Percentiles rank a stretch among this genome's conserved stretches.
phyloP scores from a whole-genome alignment of 2,888 invertebrate genomes.

The Pyrrhosoma nymphula region DNA sequence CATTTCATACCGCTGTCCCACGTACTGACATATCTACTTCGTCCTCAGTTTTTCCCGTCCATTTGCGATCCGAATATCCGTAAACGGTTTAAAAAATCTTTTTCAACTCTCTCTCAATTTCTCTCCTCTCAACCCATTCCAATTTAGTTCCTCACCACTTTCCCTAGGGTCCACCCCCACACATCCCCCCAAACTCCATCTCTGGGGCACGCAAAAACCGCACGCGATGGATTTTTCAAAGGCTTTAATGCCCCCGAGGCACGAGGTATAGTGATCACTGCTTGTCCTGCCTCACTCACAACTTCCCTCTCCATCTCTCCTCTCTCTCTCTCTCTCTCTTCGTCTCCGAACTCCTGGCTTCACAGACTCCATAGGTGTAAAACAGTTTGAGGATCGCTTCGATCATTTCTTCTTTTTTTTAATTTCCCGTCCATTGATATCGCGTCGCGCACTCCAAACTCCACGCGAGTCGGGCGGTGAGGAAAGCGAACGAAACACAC shows the following conservation, averaged over 20 bases:
- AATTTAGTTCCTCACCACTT: too few species aligned
- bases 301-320: too few species aligned
- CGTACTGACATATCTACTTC: too few species aligned
- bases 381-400: neutral
- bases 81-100: too few species aligned
- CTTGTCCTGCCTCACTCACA: neutral
- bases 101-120: neutral
- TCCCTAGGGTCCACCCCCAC: too few species aligned
- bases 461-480: neutral
- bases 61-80: too few species aligned
- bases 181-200: too few species aligned
- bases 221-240: conserved; percentile 18
- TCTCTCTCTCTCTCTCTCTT: neutral
- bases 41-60: too few species aligned
- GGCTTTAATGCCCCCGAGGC: neutral
- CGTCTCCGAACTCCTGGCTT: neutral
- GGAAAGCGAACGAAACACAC: neutral
- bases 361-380: neutral
- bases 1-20: too few species aligned
- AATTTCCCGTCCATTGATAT: neutral
- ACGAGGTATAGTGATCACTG: neutral
- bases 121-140: neutral
- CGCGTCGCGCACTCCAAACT: neutral
- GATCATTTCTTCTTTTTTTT: neutral
- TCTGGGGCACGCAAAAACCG: neutral